Evolutionary conservation across 2,113 vertebrate species (phyloP).

Genomic region (Pithys albifrons): DNA sequence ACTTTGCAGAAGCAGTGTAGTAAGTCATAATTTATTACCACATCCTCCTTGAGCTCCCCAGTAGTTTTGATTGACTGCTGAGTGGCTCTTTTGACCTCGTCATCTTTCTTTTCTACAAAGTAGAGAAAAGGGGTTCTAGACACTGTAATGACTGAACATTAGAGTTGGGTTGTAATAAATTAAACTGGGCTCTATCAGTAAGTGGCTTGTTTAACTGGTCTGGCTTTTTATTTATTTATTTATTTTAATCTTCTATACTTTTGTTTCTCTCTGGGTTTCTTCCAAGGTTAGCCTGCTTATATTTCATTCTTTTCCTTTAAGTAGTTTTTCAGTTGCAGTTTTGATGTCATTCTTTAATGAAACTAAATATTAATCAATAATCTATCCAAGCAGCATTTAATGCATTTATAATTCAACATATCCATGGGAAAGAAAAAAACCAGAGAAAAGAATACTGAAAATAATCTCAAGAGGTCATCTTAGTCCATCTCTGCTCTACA

Average conservation of each 20-base stretch:
- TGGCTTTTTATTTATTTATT: background rate
- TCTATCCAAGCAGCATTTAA: background rate
- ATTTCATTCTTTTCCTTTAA: conserved; percentile 40
- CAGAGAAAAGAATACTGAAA: background rate
- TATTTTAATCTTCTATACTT: background rate
- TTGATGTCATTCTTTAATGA: conserved; percentile 11
- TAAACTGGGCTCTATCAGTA: background rate
- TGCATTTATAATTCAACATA: background rate
- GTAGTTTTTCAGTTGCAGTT: background rate
- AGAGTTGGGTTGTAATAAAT: background rate
- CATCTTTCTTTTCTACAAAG: background rate
- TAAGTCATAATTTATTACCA: background rate
- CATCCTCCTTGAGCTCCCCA: background rate
- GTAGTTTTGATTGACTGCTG: background rate
- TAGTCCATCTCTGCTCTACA: background rate
- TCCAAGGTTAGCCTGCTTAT: conserved; percentile 34
- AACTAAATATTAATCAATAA: background rate
- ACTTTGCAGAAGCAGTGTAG: background rate
- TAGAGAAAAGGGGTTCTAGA: background rate
- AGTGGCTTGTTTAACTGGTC: background rate
- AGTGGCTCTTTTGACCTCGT: background rate
- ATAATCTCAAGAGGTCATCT: conserved; percentile 11
- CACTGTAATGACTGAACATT: background rate
- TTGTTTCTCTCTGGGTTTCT: background rate
- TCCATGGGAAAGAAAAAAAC: background rate